phyloP scores from a whole-genome alignment of 1,140 invertebrate species.

The Andrena cerasifolii region DNA sequence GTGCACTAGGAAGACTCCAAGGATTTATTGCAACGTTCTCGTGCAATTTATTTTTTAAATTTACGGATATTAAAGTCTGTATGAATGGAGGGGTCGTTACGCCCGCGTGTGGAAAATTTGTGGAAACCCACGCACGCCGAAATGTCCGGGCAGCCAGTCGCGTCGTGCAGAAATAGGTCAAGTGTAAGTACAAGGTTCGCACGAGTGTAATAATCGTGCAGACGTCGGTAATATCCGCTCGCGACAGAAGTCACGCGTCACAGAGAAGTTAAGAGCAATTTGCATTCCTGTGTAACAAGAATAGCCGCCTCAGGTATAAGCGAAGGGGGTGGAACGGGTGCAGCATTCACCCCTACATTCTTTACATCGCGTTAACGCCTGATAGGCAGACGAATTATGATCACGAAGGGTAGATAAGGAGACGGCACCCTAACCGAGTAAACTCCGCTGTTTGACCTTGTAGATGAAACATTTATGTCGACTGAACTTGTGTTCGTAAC shows the following conservation, averaged over 20 bases:
- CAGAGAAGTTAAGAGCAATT: not conserved
- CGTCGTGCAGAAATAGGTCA: not conserved
- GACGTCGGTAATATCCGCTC: not conserved
- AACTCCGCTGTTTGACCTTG: constrained; percentile 64
- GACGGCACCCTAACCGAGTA: constrained; percentile 70
- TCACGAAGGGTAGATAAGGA: constrained; percentile 65
- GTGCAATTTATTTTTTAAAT: no score
- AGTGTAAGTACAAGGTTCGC: not conserved
- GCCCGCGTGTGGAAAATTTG: not conserved
- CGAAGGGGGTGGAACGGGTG: not conserved
- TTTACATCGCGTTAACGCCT: not conserved
- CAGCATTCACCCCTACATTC: not conserved
- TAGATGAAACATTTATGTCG: not conserved
- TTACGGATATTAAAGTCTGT: no score
- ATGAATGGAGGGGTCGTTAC: no score
- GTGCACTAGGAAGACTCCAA: no score
- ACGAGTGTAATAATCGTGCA: not conserved
- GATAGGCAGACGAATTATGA: constrained; percentile 36
- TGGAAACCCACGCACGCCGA: not conserved
- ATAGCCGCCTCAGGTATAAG: not conserved
- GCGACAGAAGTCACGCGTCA: not conserved
- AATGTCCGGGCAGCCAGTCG: not conserved
- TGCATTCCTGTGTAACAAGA: not conserved
- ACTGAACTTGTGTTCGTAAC: not conserved
- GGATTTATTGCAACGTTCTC: no score